Conservation (phyloP, 2,888 invertebrate genomes). For the Hecatera dysodea region DNA sequence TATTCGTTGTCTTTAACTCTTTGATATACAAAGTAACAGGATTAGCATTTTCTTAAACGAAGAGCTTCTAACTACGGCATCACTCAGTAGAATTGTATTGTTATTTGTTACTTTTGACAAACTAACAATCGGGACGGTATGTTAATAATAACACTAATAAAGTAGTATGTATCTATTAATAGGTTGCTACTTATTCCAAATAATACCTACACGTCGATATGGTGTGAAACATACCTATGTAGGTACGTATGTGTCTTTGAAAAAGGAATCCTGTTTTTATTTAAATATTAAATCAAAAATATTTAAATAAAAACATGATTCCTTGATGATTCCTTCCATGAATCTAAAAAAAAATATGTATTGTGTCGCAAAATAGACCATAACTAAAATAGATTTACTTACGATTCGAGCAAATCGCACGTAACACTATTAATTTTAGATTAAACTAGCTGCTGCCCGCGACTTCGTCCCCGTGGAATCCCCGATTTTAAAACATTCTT, state of each 20-base stretch:
- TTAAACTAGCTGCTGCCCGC: too few relatives aligned
- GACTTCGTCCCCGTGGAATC: too few relatives aligned
- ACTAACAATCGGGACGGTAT: background rate
- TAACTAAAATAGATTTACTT: background rate
- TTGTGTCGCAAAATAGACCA: background rate
- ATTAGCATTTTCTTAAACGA: background rate
- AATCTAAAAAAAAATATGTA: background rate
- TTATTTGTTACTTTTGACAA: background rate
- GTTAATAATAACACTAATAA: background rate
- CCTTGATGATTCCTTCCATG: too few relatives aligned
- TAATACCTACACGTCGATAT: background rate
- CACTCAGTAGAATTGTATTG: too few relatives aligned
- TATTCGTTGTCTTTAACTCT: constrained; percentile 2
- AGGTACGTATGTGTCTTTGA: too few relatives aligned
- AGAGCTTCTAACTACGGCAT: background rate
- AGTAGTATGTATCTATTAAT: background rate
- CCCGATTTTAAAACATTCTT: too few relatives aligned
- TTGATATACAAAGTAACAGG: background rate
- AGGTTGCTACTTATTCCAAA: background rate
- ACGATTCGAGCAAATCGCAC: background rate
- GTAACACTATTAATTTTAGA: background rate
- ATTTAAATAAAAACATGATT: too few relatives aligned
- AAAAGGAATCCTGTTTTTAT: background rate
- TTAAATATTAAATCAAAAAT: background rate
- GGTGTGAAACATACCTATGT: too few relatives aligned